Conservation (phyloP, 1,140 invertebrate species). For the Cryptotermes secundus region DNA sequence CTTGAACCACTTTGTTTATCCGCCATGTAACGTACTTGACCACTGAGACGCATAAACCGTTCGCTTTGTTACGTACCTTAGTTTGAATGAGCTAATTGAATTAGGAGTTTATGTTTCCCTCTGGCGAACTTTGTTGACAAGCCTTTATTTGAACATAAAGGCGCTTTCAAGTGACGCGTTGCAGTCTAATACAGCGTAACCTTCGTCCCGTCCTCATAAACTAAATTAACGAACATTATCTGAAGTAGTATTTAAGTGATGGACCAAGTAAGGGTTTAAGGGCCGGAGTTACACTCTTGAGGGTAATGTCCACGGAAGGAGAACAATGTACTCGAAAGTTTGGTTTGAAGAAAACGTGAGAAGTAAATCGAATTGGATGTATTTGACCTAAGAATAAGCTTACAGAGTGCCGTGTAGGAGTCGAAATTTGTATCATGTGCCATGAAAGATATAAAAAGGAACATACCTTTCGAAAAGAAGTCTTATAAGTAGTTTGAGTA, state of each 20-base stretch:
- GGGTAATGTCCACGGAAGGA: background rate
- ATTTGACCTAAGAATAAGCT: background rate
- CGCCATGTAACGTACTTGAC: background rate
- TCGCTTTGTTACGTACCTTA: background rate
- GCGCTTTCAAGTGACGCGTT: background rate
- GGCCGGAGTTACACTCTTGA: background rate
- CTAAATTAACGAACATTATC: background rate
- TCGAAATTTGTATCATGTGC: background rate
- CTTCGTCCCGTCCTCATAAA: background rate
- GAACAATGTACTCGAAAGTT: background rate
- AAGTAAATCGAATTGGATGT: background rate
- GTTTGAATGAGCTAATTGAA: slow-evolving; percentile 12
- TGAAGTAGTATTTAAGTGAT: background rate
- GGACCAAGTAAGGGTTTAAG: background rate
- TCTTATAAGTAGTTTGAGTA: slow-evolving; percentile 1
- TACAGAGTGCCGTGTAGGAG: background rate
- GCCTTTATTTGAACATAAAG: slow-evolving; percentile 2
- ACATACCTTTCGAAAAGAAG: background rate
- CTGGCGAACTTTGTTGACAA: background rate
- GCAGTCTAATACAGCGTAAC: background rate
- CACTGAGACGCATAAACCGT: background rate
- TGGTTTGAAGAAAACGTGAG: slow-evolving; percentile 1
- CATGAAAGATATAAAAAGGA: no score
- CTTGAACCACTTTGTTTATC: no score
- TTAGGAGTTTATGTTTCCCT: background rate